phyloP scores from a whole-genome alignment of 2,113 vertebrate species.

The Neodon shergylaensis region DNA sequence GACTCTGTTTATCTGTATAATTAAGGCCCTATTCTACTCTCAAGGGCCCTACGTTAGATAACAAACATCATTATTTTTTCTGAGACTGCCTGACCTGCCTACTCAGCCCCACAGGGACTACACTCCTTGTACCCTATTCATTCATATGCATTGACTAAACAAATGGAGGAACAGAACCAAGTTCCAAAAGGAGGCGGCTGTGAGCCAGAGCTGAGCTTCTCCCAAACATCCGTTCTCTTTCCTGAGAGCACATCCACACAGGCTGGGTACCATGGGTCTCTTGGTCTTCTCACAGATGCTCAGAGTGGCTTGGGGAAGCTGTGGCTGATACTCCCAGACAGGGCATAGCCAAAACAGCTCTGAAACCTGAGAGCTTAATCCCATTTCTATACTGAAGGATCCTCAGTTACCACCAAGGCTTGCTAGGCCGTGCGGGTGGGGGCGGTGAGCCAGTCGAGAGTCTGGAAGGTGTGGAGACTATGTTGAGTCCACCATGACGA shows the following conservation, averaged over 20 bases:
- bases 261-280: too few species aligned
- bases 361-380: background rate
- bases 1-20: background rate
- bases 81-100: background rate
- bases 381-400: background rate
- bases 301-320: background rate
- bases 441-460: background rate
- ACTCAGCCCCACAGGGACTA: background rate
- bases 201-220: background rate
- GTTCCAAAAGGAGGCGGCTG: background rate
- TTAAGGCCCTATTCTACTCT: background rate
- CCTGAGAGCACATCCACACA: background rate
- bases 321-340: background rate
- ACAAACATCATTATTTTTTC: background rate
- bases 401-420: background rate
- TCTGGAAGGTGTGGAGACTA: background rate
- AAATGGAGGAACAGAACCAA: background rate
- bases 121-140: accelerated
- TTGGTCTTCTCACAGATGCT: background rate
- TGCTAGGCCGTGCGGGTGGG: background rate
- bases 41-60: background rate
- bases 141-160: background rate
- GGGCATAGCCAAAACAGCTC: background rate
- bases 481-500: background rate
- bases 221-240: background rate